Evolutionary conservation across 2,113 vertebrate genomes (phyloP).

Genomic region (Ceratotherium simum): DNA sequence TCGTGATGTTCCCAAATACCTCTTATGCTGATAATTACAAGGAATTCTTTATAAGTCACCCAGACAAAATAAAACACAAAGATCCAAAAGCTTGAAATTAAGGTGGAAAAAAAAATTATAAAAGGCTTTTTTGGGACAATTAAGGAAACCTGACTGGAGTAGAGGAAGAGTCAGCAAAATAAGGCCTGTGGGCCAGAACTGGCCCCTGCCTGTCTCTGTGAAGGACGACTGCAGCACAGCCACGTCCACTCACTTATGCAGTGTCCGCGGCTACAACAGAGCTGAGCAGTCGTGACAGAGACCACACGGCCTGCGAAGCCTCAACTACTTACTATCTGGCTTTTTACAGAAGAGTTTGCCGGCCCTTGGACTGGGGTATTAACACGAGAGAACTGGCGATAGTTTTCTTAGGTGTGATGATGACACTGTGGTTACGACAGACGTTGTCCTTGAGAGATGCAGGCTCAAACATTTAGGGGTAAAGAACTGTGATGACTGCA

Average conservation of each 20-base stretch:
- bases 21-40: background rate
- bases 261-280: background rate
- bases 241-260: rapidly evolving
- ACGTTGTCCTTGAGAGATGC: background rate
- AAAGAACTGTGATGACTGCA: background rate
- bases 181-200: background rate
- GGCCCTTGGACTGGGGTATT: background rate
- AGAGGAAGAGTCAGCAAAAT: background rate
- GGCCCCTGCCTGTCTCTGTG: background rate
- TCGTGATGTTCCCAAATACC: background rate
- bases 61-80: background rate
- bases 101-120: background rate
- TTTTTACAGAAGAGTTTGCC: background rate
- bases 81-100: background rate
- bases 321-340: background rate
- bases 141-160: background rate
- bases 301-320: background rate
- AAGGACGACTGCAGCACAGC: background rate
- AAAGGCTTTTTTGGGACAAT: background rate
- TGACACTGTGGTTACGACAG: background rate
- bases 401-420: background rate
- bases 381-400: background rate
- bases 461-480: background rate
- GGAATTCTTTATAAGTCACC: background rate
- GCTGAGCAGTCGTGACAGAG: background rate